Conservation (phyloP, 2,888 invertebrate species). For the Salticus scenicus region DNA sequence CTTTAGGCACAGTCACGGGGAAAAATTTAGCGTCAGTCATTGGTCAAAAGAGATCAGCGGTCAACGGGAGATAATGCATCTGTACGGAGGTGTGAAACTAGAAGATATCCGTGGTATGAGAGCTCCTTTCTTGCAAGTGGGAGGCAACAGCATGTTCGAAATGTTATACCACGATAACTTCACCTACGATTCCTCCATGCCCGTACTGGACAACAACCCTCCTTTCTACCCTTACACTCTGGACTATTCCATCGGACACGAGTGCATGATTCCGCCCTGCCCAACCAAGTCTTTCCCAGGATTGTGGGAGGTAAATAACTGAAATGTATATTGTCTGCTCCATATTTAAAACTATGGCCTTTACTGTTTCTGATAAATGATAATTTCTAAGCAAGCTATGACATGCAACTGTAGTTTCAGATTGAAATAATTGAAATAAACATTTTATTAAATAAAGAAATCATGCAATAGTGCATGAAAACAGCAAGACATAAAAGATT, state of each 20-base stretch:
- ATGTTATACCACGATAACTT: slow-evolving; percentile 96
- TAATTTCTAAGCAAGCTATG: no score
- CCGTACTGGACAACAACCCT: slow-evolving; percentile 93
- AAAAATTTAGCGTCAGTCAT: slow-evolving; percentile 95
- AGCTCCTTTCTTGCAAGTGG: slow-evolving; percentile 93
- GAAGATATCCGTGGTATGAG: slow-evolving; percentile 96
- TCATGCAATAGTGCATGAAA: no score
- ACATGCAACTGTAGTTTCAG: no score
- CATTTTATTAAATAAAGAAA: no score
- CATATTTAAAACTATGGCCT: no score
- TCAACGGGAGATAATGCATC: slow-evolving; percentile 90
- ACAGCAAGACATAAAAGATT: no score
- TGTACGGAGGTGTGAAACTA: slow-evolving; percentile 88
- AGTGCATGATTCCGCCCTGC: slow-evolving; percentile 96
- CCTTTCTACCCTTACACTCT: slow-evolving; percentile 97
- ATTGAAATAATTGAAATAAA: no score
- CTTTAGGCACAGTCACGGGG: slow-evolving; percentile 92
- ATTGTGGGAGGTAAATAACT: slow-evolving; percentile 62
- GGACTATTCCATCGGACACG: slow-evolving; percentile 95
- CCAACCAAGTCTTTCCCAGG: slow-evolving; percentile 93
- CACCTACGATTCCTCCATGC: slow-evolving; percentile 96
- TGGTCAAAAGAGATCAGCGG: slow-evolving; percentile 96
- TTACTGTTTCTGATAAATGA: background rate
- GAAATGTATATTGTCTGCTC: no score
- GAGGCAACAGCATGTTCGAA: slow-evolving; percentile 97